phyloP scores from a whole-genome alignment of 2,113 vertebrate species.

The Entomyzon cyanotis region DNA sequence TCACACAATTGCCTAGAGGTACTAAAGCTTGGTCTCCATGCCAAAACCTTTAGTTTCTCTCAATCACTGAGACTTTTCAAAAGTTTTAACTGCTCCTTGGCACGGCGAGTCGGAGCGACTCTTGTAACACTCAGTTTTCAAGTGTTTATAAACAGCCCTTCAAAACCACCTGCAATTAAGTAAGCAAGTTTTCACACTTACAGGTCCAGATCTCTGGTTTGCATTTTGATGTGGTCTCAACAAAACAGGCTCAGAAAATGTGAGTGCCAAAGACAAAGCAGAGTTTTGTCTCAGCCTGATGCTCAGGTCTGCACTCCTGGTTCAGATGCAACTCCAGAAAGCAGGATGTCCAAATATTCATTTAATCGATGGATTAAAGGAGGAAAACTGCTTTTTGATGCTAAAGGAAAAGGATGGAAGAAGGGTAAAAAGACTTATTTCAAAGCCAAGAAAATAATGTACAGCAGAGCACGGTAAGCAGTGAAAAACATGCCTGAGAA shows the following conservation, averaged over 20 bases:
- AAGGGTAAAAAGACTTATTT: neutral
- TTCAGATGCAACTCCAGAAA: neutral
- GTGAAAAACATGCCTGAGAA: conserved; percentile 34
- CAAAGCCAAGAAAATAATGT: neutral
- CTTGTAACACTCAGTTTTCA: conserved; percentile 3
- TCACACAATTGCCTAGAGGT: neutral
- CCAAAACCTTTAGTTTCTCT: conserved; percentile 6
- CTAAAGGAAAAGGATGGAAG: neutral
- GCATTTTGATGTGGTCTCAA: conserved; percentile 52
- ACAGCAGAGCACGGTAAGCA: neutral
- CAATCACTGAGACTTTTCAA: conserved; percentile 12
- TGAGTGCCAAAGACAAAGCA: neutral
- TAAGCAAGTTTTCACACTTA: conserved; percentile 62
- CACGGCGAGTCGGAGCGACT: neutral
- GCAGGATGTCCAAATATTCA: neutral
- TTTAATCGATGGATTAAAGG: neutral
- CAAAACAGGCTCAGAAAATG: neutral
- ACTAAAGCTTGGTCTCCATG: neutral
- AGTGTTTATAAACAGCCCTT: conserved; percentile 56
- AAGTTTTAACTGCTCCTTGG: conserved; percentile 38
- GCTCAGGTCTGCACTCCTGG: neutral
- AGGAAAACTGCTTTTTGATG: neutral
- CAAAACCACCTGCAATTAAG: conserved; percentile 57
- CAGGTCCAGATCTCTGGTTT: conserved; percentile 14
- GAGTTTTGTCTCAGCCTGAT: neutral